Conservation (phyloP, 2,113 vertebrate genomes). For the Euleptes europaea region DNA sequence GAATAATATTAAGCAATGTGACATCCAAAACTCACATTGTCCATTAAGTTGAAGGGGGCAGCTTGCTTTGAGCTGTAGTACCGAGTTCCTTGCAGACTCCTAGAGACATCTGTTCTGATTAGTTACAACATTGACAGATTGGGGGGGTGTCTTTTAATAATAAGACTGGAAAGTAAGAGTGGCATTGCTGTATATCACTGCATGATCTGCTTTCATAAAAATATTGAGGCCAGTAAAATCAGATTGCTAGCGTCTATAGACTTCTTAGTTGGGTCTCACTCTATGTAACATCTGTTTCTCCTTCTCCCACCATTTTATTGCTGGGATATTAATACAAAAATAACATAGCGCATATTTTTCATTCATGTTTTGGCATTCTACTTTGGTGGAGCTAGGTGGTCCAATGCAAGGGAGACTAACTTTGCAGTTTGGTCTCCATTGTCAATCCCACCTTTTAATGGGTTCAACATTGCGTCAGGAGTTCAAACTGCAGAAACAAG, state of each 20-base stretch:
- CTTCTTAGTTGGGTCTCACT: not conserved
- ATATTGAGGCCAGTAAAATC: not conserved
- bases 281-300: not conserved
- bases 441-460: not conserved
- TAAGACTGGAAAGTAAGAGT: not conserved
- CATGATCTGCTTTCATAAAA: not conserved
- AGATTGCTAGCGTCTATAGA: not conserved
- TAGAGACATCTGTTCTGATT: not conserved
- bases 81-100: not conserved
- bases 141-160: not conserved
- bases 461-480: fast-evolving
- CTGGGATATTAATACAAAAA: not conserved
- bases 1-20: not conserved
- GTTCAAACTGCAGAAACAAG: not conserved
- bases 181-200: not conserved
- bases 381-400: not conserved
- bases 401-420: not conserved
- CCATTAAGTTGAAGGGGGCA: not conserved
- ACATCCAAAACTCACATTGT: not conserved
- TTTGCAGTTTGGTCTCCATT: not conserved
- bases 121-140: not conserved
- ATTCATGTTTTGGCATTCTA: not conserved
- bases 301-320: not conserved
- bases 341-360: not conserved
- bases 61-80: not conserved